phyloP scores from a whole-genome alignment of 2,888 invertebrate genomes.

The Heteromyza rotundicornis region DNA sequence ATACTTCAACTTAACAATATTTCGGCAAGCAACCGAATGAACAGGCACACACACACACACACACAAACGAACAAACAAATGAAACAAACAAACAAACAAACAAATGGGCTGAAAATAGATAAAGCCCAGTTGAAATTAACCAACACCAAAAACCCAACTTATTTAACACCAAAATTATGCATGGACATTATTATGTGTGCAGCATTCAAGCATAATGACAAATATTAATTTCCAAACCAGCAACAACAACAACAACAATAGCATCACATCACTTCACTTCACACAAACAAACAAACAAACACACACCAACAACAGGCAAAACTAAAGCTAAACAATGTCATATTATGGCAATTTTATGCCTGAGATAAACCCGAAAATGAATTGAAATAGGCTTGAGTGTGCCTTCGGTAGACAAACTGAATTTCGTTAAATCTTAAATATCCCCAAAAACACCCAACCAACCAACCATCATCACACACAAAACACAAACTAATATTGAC shows the following conservation, averaged over 20 bases:
- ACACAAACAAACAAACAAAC: too few relatives aligned
- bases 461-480: too few relatives aligned
- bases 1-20: background rate
- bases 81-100: slow-evolving; percentile 3
- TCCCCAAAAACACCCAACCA: too few relatives aligned
- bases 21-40: slow-evolving; percentile 5
- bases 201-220: slow-evolving; percentile 30
- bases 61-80: background rate
- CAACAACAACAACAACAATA: slow-evolving; percentile 39
- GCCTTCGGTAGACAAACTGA: too few relatives aligned
- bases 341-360: background rate
- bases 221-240: slow-evolving; percentile 44
- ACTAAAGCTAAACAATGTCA: slow-evolving; percentile 21
- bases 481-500: too few relatives aligned
- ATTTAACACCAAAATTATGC: slow-evolving; percentile 47
- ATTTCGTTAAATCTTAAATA: too few relatives aligned
- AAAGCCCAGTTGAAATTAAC: slow-evolving; percentile 47
- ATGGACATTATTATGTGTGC: slow-evolving; percentile 46
- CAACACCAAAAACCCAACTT: too few relatives aligned
- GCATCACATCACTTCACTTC: too few relatives aligned
- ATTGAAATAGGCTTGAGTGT: too few relatives aligned
- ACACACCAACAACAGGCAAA: slow-evolving; percentile 26
- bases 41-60: background rate
- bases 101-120: too few relatives aligned
- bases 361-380: too few relatives aligned